Conservation (phyloP, 2,113 vertebrate genomes). For the Siniperca knerii region DNA sequence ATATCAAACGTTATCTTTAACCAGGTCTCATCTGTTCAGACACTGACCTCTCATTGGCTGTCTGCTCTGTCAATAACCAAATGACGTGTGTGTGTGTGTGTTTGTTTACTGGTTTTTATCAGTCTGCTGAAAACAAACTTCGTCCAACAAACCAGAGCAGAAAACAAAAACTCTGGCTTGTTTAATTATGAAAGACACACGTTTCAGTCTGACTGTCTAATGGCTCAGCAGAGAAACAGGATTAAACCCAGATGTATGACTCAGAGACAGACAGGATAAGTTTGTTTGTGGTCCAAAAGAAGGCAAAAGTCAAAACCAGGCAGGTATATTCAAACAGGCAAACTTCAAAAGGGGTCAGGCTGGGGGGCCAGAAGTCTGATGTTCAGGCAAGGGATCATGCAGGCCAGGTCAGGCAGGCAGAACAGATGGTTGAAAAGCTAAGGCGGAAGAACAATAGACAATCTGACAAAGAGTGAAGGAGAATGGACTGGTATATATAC, state of each 20-base stretch:
- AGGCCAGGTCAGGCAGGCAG: too few relatives aligned
- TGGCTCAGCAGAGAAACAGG: too few relatives aligned
- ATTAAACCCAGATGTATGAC: background rate
- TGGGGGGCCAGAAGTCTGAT: too few relatives aligned
- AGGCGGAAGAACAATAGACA: background rate
- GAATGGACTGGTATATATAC: background rate
- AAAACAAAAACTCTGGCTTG: too few relatives aligned
- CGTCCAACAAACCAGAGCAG: too few relatives aligned
- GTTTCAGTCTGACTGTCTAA: too few relatives aligned
- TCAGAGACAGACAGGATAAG: background rate
- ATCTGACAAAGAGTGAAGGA: too few relatives aligned
- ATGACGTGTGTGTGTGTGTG: too few relatives aligned
- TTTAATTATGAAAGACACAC: too few relatives aligned
- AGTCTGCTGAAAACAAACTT: too few relatives aligned
- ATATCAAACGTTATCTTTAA: background rate
- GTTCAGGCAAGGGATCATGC: too few relatives aligned
- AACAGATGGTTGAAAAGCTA: background rate
- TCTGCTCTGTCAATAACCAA: background rate
- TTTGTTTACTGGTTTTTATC: too few relatives aligned
- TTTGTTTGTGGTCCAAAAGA: background rate
- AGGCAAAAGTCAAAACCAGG: background rate
- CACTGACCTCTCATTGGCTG: background rate
- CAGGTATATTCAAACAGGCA: background rate
- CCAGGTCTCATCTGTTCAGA: background rate
- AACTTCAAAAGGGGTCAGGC: background rate